Base-by-base conservation (phyloP, 2,888 invertebrate species). In the Drosophila merina region DNA sequence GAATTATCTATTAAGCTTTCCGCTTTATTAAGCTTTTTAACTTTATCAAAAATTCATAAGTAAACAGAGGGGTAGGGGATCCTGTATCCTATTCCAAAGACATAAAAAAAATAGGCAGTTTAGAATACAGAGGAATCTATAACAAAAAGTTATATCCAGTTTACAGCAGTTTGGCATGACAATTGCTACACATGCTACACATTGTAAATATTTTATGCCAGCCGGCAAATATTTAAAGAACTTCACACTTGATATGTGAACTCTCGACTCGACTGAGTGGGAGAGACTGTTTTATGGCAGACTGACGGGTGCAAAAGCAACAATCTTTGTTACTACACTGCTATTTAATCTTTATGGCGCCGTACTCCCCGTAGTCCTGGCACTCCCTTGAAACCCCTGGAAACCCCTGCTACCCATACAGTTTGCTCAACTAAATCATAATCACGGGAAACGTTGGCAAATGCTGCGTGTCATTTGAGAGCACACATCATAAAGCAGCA, bases 401-500 rank as follows among this genome's bases (percentile, higher is more conserved):
- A 31, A 28, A 4, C 14, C 52, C 14, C 8, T 8, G 7, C 25
- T 28, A 31, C 26, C 20, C 12, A 45, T 50, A 67, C 47, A 31
- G 38, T 64, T 64, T 64, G 45, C 52, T 36, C 47, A 75, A 77
- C 73, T 87, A 82, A 84, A 83, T 87, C 82, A 81, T 87, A 85
- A 87, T 87, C 83, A 77, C 67, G 55, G 74, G 62, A 58, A 78
- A 67, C 67, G 67, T 56, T 66, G 55, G 54, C 77, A 77, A 82
- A 77, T 84, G 73, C 78, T 74, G 72, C 84, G 85, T 86, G 84
- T 84, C 82, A 84, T 86, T 81, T 80, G 82, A 84, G 86, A 80
- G 86, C 82, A 82, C 73, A 71, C 78, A 76, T 86, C 83, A 83
- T 85, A 85, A 85, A 85, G 86, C 88, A 79, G 86, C 88, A 85